phyloP scores from a whole-genome alignment of 2,797 vertebrate genomes.

The Loris lydekkerianus region DNA sequence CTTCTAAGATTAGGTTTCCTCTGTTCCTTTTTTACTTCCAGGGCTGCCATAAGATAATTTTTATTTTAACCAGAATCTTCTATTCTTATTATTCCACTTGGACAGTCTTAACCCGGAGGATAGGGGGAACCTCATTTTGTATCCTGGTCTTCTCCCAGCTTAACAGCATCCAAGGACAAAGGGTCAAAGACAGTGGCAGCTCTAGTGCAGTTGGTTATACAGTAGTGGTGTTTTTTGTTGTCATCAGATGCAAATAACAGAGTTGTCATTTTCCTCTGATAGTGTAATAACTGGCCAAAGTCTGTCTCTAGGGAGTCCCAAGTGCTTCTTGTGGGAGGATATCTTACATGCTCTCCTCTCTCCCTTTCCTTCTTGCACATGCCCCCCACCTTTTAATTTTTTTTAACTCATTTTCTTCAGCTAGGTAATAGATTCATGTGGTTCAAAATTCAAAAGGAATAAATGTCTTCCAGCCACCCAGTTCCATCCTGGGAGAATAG shows the following conservation, averaged over 20 bases:
- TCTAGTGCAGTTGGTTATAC: not conserved
- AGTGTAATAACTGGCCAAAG: not conserved
- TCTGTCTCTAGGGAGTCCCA: not conserved
- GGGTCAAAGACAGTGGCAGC: not conserved
- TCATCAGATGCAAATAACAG: not conserved
- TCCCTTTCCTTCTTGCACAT: not conserved
- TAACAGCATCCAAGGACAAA: not conserved
- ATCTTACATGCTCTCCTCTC: too few species aligned
- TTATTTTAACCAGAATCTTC: not conserved
- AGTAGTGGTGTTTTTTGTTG: not conserved
- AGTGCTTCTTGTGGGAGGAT: not conserved
- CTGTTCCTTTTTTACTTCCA: not conserved
- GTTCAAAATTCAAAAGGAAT: slow-evolving; percentile 35
- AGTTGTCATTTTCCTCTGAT: slow-evolving; percentile 23
- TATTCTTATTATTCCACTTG: slow-evolving; percentile 8
- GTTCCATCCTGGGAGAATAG: not conserved
- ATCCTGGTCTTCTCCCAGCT: not conserved
- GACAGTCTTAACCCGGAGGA: not conserved
- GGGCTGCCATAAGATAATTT: not conserved
- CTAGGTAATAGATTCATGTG: slow-evolving; percentile 20
- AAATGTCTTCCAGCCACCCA: not conserved
- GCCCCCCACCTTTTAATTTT: not conserved
- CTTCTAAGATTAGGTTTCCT: not conserved
- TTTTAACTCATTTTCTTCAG: slow-evolving; percentile 20
- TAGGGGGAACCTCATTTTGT: not conserved